Evolutionary conservation across 2,797 vertebrate genomes (phyloP).

Genomic region (Enteromius argenteus): DNA sequence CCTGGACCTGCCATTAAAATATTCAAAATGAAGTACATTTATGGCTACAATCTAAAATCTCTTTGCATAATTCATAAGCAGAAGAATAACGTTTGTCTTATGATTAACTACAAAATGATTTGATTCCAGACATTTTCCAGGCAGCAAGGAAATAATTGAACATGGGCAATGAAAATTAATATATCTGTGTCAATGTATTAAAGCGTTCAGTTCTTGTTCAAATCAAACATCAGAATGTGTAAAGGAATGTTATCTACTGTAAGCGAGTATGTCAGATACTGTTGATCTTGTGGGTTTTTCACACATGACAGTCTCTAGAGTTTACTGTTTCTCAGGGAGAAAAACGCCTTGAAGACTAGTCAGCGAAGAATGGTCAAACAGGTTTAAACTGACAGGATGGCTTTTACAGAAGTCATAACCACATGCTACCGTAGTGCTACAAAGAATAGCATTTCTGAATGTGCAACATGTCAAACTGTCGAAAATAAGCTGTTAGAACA

Average conservation of each 20-base stretch:
- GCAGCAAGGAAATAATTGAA: neutral
- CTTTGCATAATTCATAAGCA: neutral
- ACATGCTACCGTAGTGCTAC: neutral
- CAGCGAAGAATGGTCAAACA: neutral
- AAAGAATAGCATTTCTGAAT: neutral
- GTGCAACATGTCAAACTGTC: neutral
- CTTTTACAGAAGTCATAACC: neutral
- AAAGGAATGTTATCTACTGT: neutral
- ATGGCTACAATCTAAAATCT: neutral
- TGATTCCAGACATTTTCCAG: neutral
- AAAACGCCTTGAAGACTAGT: neutral
- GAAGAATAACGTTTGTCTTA: neutral
- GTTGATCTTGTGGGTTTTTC: neutral
- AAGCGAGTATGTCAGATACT: neutral
- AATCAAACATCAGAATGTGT: neutral
- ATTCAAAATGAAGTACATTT: conserved; percentile 5
- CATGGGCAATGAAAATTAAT: neutral
- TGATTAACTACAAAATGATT: neutral
- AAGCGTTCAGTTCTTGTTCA: neutral
- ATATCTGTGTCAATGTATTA: neutral
- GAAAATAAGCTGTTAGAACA: neutral
- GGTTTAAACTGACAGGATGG: neutral
- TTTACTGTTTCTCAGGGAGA: neutral
- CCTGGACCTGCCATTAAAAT: conserved; percentile 80
- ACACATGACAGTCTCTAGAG: neutral